A percentile compares a stretch with the other conserved stretches of the same genome.
phyloP scores from a whole-genome alignment of 2,888 invertebrate genomes.

The Nebria brevicollis region DNA sequence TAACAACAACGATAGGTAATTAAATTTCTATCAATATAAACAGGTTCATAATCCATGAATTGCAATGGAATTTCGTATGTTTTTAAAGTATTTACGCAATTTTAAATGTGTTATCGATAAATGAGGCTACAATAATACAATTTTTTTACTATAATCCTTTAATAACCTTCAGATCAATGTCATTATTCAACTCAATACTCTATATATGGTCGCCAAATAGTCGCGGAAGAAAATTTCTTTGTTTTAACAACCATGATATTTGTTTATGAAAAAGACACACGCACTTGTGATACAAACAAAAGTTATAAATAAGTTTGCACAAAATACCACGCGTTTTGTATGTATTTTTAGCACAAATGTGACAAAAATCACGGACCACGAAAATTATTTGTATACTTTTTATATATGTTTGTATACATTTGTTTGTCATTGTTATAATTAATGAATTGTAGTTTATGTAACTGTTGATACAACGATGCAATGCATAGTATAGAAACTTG shows the following conservation, averaged over 20 bases:
- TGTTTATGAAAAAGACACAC: conserved; percentile 63
- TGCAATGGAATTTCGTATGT: not conserved
- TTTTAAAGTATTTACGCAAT: too few species aligned
- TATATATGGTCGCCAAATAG: not conserved
- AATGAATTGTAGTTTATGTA: not conserved
- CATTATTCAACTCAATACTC: not conserved
- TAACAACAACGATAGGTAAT: not conserved
- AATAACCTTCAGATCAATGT: not conserved
- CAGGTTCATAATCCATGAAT: not conserved
- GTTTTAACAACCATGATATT: conserved; percentile 65
- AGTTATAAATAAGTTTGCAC: not conserved
- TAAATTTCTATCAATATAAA: not conserved
- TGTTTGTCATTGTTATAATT: not conserved
- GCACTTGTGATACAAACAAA: conserved; percentile 56
- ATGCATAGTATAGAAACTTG: not conserved
- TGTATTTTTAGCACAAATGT: not conserved
- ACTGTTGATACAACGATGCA: not conserved
- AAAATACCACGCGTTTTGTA: not conserved
- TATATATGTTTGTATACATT: not conserved
- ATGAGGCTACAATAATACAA: too few species aligned
- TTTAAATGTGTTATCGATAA: too few species aligned
- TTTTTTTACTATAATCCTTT: not conserved
- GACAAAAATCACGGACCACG: not conserved
- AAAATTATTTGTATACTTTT: not conserved
- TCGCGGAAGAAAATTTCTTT: conserved; percentile 55